Base-by-base conservation (phyloP, 2,113 vertebrate genomes). In the Psephotus haematonotus region DNA sequence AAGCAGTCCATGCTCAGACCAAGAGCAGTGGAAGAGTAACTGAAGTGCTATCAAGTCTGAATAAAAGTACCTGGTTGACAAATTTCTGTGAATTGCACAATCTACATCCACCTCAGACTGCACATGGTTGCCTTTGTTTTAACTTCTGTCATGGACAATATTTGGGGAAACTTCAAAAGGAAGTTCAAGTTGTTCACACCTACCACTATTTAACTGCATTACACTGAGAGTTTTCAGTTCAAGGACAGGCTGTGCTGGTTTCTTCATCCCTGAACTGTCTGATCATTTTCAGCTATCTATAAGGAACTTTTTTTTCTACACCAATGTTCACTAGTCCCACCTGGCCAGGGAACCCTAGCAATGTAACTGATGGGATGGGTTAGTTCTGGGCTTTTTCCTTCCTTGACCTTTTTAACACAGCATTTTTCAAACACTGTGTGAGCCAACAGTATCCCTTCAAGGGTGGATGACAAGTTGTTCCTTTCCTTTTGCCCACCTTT, bases 121-220 rank as follows among this genome's bases (percentile, higher is more conserved):
- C 29, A 72, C 1, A 4, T 5, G 35, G 6, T 7, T 53, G 27
- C 27, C 35, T 62, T 64, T 50, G 53, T 64, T 82, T 75, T 75
- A 92, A 44, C 6, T 52, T 60, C 39, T 47, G 67, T 29, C 43
- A 29, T 1, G 43, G 8, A 65, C 12, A 59, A 6, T 17, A 70
- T 31, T 8, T 47, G 41, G 17, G 16, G 74, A 80, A 39, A 33
- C 25, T 72, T 50, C 46, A 86, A 77, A 74, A 13, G 23, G 24
- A 52, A 11, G 16, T 19, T 47, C 14, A 25, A 81, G 23, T 50
- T 63, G 35, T 19, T 71, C 35, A 39, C 17, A 59, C 5, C 35
- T 27, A 79, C 25, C 9, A 46, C 17, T 27, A 31, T 6, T 33
- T 44, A n/a, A 0, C 2, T 1, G 1, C 20, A 18, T 39, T 59